Evolutionary conservation across 2,797 vertebrate genomes (phyloP).

Genomic region (Esox lucius): DNA sequence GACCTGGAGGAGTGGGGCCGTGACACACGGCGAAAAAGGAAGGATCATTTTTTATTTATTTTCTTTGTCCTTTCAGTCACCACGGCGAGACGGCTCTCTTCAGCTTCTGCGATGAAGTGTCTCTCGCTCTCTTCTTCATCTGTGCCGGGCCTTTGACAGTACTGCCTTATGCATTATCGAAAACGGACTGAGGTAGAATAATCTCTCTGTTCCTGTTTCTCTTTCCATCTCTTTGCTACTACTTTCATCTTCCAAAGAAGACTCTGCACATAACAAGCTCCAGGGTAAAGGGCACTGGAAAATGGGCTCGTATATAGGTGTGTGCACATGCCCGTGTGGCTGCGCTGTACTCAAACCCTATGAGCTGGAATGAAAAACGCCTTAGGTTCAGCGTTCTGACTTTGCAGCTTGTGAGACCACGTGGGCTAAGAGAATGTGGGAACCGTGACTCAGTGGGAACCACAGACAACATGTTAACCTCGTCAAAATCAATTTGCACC

Average conservation of each 20-base stretch:
- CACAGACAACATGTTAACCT: neutral
- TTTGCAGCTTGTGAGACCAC: neutral
- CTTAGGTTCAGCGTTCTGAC: neutral
- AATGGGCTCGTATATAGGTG: slow-evolving; percentile 17
- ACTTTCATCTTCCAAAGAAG: slow-evolving; percentile 44
- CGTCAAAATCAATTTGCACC: neutral
- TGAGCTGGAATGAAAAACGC: neutral
- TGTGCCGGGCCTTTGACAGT: too few relatives aligned
- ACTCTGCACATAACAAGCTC: slow-evolving; percentile 37
- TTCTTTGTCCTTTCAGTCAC: too few relatives aligned
- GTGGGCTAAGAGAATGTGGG: neutral
- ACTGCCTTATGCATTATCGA: too few relatives aligned
- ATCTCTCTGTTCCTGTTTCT: neutral
- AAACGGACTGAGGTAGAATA: neutral
- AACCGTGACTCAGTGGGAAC: neutral
- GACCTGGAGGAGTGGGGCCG: neutral
- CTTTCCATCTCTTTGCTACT: slow-evolving; percentile 44
- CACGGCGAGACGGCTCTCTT: too few relatives aligned
- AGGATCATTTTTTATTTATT: too few relatives aligned
- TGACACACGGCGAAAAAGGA: neutral
- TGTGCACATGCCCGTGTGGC: neutral
- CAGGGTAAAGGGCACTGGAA: slow-evolving; percentile 44
- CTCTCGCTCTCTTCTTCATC: too few relatives aligned
- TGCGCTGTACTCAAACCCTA: neutral
- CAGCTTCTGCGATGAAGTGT: too few relatives aligned